phyloP scores from a whole-genome alignment of 2,113 vertebrate species.

The Suncus etruscus region DNA sequence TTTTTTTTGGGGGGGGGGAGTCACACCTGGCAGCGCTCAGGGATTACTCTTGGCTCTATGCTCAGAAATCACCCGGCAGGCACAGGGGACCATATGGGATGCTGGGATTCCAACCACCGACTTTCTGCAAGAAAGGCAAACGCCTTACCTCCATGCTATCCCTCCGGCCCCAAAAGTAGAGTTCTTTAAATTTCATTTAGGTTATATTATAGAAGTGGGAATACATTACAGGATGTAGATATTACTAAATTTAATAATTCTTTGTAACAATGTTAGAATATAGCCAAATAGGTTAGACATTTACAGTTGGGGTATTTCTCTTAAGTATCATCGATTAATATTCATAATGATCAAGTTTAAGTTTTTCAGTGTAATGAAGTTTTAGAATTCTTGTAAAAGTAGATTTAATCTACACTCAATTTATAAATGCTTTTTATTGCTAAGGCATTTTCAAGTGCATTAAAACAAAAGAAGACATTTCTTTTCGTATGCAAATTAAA shows the following conservation, averaged over 20 bases:
- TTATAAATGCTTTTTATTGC: background rate
- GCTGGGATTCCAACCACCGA: too few species aligned
- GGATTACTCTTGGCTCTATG: too few species aligned
- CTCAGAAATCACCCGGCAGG: too few species aligned
- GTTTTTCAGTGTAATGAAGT: background rate
- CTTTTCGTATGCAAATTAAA: conserved; percentile 44
- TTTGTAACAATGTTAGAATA: background rate
- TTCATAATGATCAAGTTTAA: conserved; percentile 23
- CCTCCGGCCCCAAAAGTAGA: background rate
- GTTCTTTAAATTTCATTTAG: too few species aligned
- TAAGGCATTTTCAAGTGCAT: background rate
- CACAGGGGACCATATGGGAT: too few species aligned
- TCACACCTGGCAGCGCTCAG: too few species aligned
- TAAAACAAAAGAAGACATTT: conserved; percentile 40
- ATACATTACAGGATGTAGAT: background rate
- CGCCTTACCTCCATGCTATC: too few species aligned
- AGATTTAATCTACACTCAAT: background rate
- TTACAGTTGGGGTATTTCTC: background rate
- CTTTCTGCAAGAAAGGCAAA: too few species aligned
- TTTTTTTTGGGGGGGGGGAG: background rate
- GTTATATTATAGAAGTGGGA: background rate
- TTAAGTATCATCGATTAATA: background rate
- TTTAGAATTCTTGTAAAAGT: background rate
- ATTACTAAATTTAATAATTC: conserved; percentile 26
- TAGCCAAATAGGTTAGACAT: background rate